Percentiles rank a stretch among this genome's conserved stretches.
These are phyloP conservation scores for Colostygia pectinataria DNA, from an alignment of 2,888 invertebrate genomes.

Conservation along the genomic window DNA sequence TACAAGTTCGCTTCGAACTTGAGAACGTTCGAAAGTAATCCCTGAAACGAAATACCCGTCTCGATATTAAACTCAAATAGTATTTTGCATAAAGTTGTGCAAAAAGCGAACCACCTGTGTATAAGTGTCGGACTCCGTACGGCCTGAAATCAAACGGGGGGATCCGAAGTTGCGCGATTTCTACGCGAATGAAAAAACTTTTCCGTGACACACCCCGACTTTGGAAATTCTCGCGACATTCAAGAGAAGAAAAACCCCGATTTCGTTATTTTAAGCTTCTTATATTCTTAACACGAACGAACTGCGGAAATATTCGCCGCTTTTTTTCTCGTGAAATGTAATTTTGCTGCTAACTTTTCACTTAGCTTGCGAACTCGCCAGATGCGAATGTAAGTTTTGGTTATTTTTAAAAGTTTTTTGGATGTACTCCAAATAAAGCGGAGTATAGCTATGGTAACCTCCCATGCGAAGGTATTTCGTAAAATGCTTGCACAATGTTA, in stretches of 20 bases:
- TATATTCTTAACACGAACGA: constrained; percentile 66
- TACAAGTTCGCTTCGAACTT: constrained; percentile 35
- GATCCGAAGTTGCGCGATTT: constrained; percentile 46
- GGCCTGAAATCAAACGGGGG: constrained; percentile 51
- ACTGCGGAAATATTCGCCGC: constrained; percentile 46
- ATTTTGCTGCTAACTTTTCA: constrained; percentile 73
- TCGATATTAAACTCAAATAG: constrained; percentile 53
- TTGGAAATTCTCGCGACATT: constrained; percentile 47
- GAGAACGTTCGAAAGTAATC: constrained; percentile 45
- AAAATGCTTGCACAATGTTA: constrained; percentile 35
- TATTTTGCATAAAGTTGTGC: constrained; percentile 58
- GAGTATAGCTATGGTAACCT: constrained; percentile 29
- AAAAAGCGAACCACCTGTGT: constrained; percentile 55
- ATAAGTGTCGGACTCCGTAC: constrained; percentile 44
- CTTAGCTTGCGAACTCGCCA: constrained; percentile 60
- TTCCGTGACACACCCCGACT: constrained; percentile 38
- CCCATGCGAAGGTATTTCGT: constrained; percentile 33
- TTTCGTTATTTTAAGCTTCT: constrained; percentile 71
- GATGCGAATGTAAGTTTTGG: constrained; percentile 60
- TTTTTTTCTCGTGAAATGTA: constrained; percentile 57
- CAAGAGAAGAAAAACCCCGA: constrained; percentile 46
- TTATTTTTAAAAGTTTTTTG: constrained; percentile 67
- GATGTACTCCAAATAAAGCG: constrained; percentile 62
- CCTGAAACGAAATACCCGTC: constrained; percentile 46
- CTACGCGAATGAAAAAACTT: constrained; percentile 65